Evolutionary conservation across 2,888 invertebrate genomes (phyloP).

Genomic region (Patella ulyssiponensis): DNA sequence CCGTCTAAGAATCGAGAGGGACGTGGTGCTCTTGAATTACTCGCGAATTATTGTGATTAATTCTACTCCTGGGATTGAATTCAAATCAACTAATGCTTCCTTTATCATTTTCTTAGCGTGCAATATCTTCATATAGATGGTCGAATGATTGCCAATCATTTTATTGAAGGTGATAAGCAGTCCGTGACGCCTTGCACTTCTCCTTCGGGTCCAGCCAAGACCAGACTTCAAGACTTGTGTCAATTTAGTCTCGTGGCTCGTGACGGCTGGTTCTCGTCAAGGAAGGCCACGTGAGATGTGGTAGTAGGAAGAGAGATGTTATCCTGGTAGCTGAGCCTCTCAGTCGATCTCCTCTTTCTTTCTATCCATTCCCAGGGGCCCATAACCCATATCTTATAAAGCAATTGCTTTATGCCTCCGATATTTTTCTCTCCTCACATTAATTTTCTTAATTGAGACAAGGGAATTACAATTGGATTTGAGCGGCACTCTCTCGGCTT

Average conservation of each 20-base stretch:
- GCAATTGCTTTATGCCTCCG: conserved; percentile 28
- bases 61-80: background rate
- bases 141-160: conserved; percentile 4
- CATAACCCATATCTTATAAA: conserved; percentile 28
- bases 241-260: conserved; percentile 24
- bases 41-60: conserved; percentile 7
- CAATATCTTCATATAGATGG: conserved; percentile 11
- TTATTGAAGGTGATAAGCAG: conserved; percentile 13
- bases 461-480: conserved; percentile 35
- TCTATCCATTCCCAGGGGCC: conserved; percentile 8
- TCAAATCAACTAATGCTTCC: conserved; percentile 11
- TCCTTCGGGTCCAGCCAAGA: conserved; percentile 4
- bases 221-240: conserved; percentile 20
- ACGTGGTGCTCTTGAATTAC: conserved; percentile 5
- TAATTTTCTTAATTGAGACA: conserved; percentile 34
- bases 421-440: conserved; percentile 29
- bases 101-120: conserved; percentile 12
- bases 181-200: background rate
- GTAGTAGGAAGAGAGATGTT: conserved; percentile 22
- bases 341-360: conserved; percentile 23
- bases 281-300: conserved; percentile 19
- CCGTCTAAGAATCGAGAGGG: conserved; percentile 7
- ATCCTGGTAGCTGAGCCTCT: conserved; percentile 20
- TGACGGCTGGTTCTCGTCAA: conserved; percentile 30
- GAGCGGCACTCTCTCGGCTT: conserved; percentile 18